A percentile compares a stretch with the other conserved stretches of the same genome.
Conservation (phyloP, 1,140 invertebrate species). For the Nephila pilipes region DNA sequence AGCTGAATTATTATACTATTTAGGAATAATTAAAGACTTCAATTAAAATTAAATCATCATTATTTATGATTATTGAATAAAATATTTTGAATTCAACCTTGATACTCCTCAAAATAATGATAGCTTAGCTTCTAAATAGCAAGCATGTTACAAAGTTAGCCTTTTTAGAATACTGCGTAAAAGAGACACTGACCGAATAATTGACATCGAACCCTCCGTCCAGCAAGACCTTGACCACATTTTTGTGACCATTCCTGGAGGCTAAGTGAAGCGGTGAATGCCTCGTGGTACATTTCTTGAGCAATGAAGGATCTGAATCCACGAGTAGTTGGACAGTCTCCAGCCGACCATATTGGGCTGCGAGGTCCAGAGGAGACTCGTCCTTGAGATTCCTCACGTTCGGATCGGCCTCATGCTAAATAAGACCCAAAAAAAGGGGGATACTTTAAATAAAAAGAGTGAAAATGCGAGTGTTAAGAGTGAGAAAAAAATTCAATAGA, state of each 20-base stretch:
- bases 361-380: constrained; percentile 96
- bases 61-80: too few species aligned
- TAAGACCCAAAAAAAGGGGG: constrained; percentile 52
- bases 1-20: too few species aligned
- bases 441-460: too few species aligned
- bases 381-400: constrained; percentile 92
- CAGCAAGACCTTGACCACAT: constrained; percentile 91
- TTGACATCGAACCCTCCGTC: constrained; percentile 94
- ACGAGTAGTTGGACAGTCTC: constrained; percentile 94
- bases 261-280: constrained; percentile 96
- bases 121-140: too few species aligned
- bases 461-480: too few species aligned
- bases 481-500: too few species aligned
- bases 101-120: too few species aligned
- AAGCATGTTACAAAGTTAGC: too few species aligned
- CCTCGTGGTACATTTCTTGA: constrained; percentile 32
- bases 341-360: constrained; percentile 90
- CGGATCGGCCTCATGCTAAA: constrained; percentile 92
- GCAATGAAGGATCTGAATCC: constrained; percentile 77
- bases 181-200: constrained; percentile 79
- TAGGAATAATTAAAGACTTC: too few species aligned
- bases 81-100: too few species aligned
- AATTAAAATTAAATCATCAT: too few species aligned
- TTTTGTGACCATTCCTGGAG: constrained; percentile 95
- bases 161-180: neutral